Evolutionary conservation across 2,113 vertebrate species (phyloP).

Genomic region (Sclerurus mexicanus): DNA sequence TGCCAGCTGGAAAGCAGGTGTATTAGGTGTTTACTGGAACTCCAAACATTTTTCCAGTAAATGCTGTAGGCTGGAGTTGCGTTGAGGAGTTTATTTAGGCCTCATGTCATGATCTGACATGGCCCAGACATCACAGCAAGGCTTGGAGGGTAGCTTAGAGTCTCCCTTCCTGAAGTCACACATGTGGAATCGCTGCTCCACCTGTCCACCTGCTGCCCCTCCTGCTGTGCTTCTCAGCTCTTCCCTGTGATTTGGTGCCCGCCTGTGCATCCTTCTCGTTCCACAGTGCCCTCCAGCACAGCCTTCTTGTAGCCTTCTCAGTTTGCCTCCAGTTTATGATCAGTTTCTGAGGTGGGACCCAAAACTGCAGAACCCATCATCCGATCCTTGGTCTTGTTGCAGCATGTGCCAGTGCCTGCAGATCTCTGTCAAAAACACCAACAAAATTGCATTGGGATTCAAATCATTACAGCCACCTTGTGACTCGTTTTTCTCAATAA

Average conservation of each 20-base stretch:
- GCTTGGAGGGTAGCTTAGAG: not conserved
- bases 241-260: not conserved
- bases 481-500: not conserved
- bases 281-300: not conserved
- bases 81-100: not conserved
- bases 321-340: not conserved
- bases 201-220: not conserved
- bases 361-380: not conserved
- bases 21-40: not conserved
- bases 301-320: not conserved
- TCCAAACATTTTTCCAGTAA: not conserved
- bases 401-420: rapidly evolving
- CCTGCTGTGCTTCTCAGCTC: not conserved
- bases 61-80: not conserved
- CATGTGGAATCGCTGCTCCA: not conserved
- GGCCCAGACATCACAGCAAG: not conserved
- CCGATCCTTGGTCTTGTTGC: not conserved
- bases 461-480: not conserved
- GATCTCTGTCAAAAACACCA: not conserved
- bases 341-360: not conserved
- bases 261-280: not conserved
- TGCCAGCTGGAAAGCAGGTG: not conserved
- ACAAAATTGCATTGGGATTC: not conserved
- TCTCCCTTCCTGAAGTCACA: rapidly evolving
- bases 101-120: not conserved